Base-by-base conservation (phyloP, 2,888 invertebrate genomes). In the Oscheius sp. region DNA sequence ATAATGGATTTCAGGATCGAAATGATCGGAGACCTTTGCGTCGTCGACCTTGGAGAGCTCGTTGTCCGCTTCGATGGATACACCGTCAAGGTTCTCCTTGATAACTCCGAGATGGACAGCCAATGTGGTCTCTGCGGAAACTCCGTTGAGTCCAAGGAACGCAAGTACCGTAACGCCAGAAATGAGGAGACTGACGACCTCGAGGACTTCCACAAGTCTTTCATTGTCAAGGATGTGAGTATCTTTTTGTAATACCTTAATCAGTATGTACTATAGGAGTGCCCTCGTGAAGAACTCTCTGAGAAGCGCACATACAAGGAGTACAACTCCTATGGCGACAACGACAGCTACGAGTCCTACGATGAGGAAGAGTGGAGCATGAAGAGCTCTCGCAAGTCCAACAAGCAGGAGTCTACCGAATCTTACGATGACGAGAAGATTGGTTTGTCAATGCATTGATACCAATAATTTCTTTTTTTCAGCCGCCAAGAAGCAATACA, bases 121-220 rank as follows among this genome's bases (percentile, higher is more conserved):
- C 82, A 82, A 46, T 86, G 86, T 72, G 86, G 86, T 64, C 78
- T 86, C 48, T 86, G 86, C 73, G 86, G 84, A 65, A 79, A 84
- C 76, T 82, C 73, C 70, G 81, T 86, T 57, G 78, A 71, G 53
- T 72, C 70, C 71, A 61, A 45, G 46, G 68, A 61, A 57, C 76
- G 82, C 70, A 83, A 85, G 48, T 78, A 81, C 78, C 72, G 74
- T 57, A 79, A 71, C 48, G 76, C 81, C 57, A 73, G 76, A 39
- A 73, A 81, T 68, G 50, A 70, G 25, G 74, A 77, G 65, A 79
- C 79, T 27, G 72, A 75, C 15, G 77, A 83, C 74, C 45, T 84
- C 64, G 76, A 81, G 57, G 72, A 76, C 45, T 84, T 84, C 82
- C 82, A 84, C 73, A 78, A 79, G 61, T 82, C 80, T 23, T 84